Base-by-base conservation (phyloP, 2,888 invertebrate genomes). In the Steinernema scapterisci region DNA sequence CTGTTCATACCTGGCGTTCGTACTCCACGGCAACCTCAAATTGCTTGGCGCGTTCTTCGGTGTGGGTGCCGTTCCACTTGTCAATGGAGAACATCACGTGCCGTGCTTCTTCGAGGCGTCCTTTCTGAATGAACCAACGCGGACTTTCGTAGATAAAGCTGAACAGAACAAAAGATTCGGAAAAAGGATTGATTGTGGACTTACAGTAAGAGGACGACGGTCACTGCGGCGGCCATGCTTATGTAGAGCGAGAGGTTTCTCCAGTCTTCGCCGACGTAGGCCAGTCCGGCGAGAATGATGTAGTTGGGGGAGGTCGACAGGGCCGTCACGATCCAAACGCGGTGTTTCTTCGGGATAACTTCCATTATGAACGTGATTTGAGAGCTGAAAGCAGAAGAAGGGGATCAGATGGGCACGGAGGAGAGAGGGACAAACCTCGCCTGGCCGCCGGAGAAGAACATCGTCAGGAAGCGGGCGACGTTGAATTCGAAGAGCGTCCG, bases 221-320 rank as follows among this genome's bases (percentile, higher is more conserved):
- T 74, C 1, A 75, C 76, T 13, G 81, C 70, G 72, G 75, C 78
- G 11, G 80, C 45, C 16, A 52, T 25, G 19, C 72, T 45, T 19
- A 63, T 70, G 16, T 81, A 54, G n/a, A 52, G 52, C 11, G 81
- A 51, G 52, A 80, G 72, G 13, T 25, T 72, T 16, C 80, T 51
- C 80, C 80, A 80, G 27, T 80, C 76, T 6, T 63, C 70, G 16
- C 76, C 74, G 19, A 72, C 63, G 44, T 77, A 81, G 1, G 85
- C 83, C 31, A 86, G 73, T 7, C 78, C 73, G 0, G 86, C 79
- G 51, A 81, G 80, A 16, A 83, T 72, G 27, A 85, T 81, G 77
- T 83, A 83, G 63, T 85, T 84, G 21, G 85, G 85, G 11, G 85
- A 85, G 71, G 77, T 80, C 52, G 82, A 79, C 21, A 83, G 51